Conservation (phyloP, 2,113 vertebrate species). For the Solea senegalensis region DNA sequence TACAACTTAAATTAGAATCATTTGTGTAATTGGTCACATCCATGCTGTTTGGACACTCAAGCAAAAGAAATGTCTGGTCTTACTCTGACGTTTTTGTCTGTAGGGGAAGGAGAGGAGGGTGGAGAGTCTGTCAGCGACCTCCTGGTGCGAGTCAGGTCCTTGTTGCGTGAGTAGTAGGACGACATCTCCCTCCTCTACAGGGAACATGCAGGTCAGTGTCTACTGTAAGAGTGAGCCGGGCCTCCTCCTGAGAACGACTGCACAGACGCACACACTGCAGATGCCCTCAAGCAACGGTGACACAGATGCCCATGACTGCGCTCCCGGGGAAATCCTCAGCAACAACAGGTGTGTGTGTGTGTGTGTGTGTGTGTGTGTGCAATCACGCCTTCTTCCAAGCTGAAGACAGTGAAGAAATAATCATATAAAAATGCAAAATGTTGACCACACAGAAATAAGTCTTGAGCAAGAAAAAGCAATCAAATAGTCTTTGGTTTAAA, state of each 20-base stretch:
- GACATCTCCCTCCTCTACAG: slow-evolving; percentile 84
- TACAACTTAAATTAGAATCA: neutral
- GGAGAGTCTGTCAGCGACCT: slow-evolving; percentile 92
- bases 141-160: slow-evolving; percentile 91
- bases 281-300: slow-evolving; percentile 54
- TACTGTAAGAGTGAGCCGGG: slow-evolving; percentile 36
- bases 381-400: slow-evolving; percentile 37
- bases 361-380: slow-evolving; percentile 49
- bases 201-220: slow-evolving; percentile 37
- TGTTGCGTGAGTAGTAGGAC: slow-evolving; percentile 89
- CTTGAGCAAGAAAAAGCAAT: slow-evolving; percentile 15
- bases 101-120: slow-evolving; percentile 91
- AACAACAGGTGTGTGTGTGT: slow-evolving; percentile 63
- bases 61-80: slow-evolving; percentile 64
- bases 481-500: slow-evolving; percentile 16
- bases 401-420: slow-evolving; percentile 7
- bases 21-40: neutral
- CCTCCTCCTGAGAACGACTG: slow-evolving; percentile 46
- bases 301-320: slow-evolving; percentile 61
- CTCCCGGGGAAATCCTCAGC: slow-evolving; percentile 57
- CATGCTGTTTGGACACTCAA: neutral
- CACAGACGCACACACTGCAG: slow-evolving; percentile 30
- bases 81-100: slow-evolving; percentile 95
- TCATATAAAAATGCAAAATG: slow-evolving; percentile 8
- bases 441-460: slow-evolving; percentile 1